phyloP scores from a whole-genome alignment of 2,888 invertebrate species.

The Pogonocherus hispidulus region DNA sequence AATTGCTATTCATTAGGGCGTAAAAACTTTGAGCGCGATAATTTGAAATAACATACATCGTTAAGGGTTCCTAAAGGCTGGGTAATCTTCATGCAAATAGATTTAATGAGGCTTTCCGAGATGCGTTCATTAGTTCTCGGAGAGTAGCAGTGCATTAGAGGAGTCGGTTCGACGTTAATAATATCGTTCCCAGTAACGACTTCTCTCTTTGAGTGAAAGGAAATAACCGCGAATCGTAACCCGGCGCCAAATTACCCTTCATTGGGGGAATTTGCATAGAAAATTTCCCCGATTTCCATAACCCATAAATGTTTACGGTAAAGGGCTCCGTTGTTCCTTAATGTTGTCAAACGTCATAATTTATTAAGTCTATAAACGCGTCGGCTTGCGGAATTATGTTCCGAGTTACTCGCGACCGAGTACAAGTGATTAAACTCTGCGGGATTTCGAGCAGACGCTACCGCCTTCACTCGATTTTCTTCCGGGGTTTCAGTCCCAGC shows the following conservation, averaged over 20 bases:
- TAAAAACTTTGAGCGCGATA: neutral
- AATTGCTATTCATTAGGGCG: neutral
- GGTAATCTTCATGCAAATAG: neutral
- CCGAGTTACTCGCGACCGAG: slow-evolving; percentile 16
- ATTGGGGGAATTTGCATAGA: slow-evolving; percentile 32
- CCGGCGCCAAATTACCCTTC: slow-evolving; percentile 30
- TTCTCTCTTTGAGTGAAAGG: slow-evolving; percentile 21
- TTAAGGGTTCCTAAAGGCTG: neutral
- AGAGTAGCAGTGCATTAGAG: slow-evolving; percentile 1
- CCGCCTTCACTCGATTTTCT: slow-evolving; percentile 2
- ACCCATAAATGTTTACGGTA: slow-evolving; percentile 55
- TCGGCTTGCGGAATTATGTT: slow-evolving; percentile 38
- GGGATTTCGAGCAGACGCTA: neutral
- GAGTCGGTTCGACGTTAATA: slow-evolving; percentile 12
- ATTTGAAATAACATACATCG: neutral
- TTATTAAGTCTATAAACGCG: slow-evolving; percentile 51
- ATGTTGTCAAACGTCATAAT: slow-evolving; percentile 51
- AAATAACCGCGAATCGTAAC: slow-evolving; percentile 27
- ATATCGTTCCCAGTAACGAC: slow-evolving; percentile 10
- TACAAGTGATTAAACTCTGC: slow-evolving; percentile 1
- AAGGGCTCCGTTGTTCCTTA: slow-evolving; percentile 47
- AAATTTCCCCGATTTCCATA: slow-evolving; percentile 52
- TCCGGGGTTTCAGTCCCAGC: slow-evolving; percentile 15
- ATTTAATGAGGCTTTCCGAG: slow-evolving; percentile 1
- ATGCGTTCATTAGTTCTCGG: neutral